A percentile compares a stretch with the other conserved stretches of the same genome.
Conservation (phyloP, 2,797 vertebrate genomes). For the Dendrocincla tyrannina region DNA sequence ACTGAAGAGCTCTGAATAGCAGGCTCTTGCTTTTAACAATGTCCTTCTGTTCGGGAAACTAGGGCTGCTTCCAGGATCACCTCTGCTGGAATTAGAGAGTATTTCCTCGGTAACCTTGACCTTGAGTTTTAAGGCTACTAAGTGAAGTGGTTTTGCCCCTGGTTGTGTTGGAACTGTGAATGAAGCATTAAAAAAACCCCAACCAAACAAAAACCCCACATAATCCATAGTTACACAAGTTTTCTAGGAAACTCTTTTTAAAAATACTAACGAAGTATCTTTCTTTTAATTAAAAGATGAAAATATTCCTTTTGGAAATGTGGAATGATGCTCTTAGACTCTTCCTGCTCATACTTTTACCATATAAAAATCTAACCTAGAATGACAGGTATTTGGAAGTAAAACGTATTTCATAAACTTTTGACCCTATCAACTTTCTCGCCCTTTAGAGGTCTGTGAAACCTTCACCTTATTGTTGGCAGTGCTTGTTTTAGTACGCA, state of each 20-base stretch:
- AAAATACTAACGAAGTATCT: background rate
- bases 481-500: rapidly evolving
- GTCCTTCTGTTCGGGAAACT: background rate
- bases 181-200: background rate
- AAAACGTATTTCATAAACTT: background rate
- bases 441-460: background rate
- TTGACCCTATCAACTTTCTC: background rate
- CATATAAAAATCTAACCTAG: rapidly evolving
- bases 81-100: background rate
- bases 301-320: background rate
- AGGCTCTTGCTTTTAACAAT: background rate
- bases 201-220: no score
- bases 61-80: background rate
- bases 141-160: background rate
- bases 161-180: background rate
- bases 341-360: background rate
- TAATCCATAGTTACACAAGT: background rate
- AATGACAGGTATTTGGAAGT: background rate
- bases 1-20: background rate
- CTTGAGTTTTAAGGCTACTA: background rate
- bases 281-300: background rate
- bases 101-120: background rate
- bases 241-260: background rate
- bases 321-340: background rate
- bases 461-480: background rate